Conservation (phyloP, 2,888 invertebrate species). For the Cloeon dipterum region DNA sequence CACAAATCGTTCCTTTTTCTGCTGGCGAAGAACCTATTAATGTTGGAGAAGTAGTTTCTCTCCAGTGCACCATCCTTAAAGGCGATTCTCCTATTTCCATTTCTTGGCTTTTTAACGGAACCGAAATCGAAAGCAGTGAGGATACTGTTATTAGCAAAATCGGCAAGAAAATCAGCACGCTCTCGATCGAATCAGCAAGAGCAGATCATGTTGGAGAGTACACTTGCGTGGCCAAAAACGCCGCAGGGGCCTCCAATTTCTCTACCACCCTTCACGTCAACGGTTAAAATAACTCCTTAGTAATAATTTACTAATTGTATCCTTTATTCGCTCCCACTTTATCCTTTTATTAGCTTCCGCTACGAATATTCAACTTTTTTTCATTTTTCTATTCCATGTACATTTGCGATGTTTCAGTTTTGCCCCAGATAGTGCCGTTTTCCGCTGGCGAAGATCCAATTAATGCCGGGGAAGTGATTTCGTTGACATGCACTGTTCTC, state of each 20-base stretch:
- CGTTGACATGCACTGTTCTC: conserved; percentile 13
- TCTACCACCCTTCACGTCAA: conserved; percentile 48
- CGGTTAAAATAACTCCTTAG: conserved; percentile 26
- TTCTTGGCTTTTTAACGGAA: conserved; percentile 43
- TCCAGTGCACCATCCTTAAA: conserved; percentile 31
- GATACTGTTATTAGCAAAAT: conserved; percentile 19
- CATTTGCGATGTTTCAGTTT: conserved; percentile 14
- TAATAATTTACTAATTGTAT: too few species aligned
- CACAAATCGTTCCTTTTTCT: conserved; percentile 10
- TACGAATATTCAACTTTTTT: too few species aligned
- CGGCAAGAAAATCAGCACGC: conserved; percentile 35
- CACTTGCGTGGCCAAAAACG: conserved; percentile 44
- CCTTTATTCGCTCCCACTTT: conserved; percentile 1
- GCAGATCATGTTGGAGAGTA: conserved; percentile 45
- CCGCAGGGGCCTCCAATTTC: conserved; percentile 42
- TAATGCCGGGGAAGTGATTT: conserved; percentile 9
- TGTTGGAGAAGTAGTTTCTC: conserved; percentile 14
- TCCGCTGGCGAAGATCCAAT: conserved; percentile 17
- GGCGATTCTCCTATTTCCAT: conserved; percentile 49
- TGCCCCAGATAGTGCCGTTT: conserved; percentile 18
- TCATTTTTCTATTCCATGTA: too few species aligned
- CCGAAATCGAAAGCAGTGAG: conserved; percentile 16
- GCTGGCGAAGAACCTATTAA: conserved; percentile 28
- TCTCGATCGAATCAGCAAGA: conserved; percentile 42
- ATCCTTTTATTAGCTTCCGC: too few species aligned